Conservation (phyloP, 2,888 invertebrate species). For the Caenorhabditis uteleia region DNA sequence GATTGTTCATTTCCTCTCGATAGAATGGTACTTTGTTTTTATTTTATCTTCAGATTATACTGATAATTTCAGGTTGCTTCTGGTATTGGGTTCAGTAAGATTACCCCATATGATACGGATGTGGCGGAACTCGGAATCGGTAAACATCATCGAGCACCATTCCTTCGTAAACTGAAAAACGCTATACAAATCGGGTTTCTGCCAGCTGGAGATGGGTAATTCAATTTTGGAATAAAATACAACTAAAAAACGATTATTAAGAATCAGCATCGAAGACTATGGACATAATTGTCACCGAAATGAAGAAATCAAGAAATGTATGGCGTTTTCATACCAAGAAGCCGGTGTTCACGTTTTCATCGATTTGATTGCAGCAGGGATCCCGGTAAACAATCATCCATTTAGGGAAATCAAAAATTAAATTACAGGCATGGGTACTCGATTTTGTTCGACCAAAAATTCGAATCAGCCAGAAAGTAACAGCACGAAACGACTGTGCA, state of each 20-base stretch:
- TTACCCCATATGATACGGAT: too few species aligned
- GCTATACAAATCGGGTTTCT: too few species aligned
- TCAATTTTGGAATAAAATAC: too few species aligned
- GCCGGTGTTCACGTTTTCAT: conserved; percentile 1
- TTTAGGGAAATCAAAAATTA: not conserved
- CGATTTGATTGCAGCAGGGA: conserved; percentile 9
- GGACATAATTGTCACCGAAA: conserved; percentile 8
- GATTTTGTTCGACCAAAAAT: conserved; percentile 27
- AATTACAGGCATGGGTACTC: conserved; percentile 9
- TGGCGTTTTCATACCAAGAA: conserved; percentile 15
- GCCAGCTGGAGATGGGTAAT: too few species aligned
- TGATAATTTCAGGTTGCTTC: too few species aligned
- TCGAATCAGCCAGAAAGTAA: conserved; percentile 17
- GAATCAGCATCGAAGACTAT: conserved; percentile 10
- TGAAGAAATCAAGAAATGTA: conserved; percentile 10
- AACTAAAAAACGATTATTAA: conserved; percentile 6
- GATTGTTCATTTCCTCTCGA: too few species aligned
- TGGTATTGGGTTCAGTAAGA: too few species aligned
- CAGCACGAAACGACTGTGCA: conserved; percentile 21
- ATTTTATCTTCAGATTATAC: too few species aligned
- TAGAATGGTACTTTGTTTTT: too few species aligned
- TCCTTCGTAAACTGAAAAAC: too few species aligned
- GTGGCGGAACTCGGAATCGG: too few species aligned
- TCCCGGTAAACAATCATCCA: conserved; percentile 3
- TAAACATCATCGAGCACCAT: too few species aligned